phyloP scores from a whole-genome alignment of 2,888 invertebrate genomes.

The Willowsia nigromaculata region DNA sequence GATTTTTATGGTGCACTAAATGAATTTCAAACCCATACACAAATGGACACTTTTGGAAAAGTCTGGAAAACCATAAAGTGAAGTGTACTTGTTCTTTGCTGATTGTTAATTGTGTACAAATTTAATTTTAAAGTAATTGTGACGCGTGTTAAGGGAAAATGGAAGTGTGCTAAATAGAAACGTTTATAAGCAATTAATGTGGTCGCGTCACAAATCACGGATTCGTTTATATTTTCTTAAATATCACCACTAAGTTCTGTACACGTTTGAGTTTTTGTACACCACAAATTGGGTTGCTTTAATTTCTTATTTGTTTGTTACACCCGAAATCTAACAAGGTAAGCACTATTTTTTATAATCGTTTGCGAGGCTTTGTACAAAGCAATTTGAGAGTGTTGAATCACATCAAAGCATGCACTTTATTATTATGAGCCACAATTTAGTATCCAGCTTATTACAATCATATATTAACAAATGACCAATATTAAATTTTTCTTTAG shows the following conservation, averaged over 20 bases:
- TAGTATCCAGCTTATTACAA: too few relatives aligned
- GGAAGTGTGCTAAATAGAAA: background rate
- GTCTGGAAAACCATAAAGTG: background rate
- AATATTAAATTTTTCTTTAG: too few relatives aligned
- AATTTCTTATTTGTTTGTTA: background rate
- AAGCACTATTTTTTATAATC: too few relatives aligned
- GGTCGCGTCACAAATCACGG: background rate
- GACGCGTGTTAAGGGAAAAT: background rate
- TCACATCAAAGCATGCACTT: too few relatives aligned
- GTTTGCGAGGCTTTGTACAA: too few relatives aligned
- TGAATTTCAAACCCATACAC: background rate
- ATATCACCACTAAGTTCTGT: background rate
- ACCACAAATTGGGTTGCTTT: background rate
- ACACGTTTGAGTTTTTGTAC: background rate
- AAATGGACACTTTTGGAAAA: background rate
- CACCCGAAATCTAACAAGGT: background rate
- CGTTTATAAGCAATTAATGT: background rate
- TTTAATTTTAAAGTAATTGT: background rate
- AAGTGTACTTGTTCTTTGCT: background rate
- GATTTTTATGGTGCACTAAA: background rate
- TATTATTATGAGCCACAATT: too few relatives aligned
- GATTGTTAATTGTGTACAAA: too few relatives aligned
- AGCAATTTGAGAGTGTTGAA: too few relatives aligned
- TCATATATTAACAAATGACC: too few relatives aligned
- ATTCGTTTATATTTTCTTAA: background rate